Evolutionary conservation across 30 jellyfish, hydroid and myxozoan genomes (phyloP).

Genomic region (Catostylus mosaicus): DNA sequence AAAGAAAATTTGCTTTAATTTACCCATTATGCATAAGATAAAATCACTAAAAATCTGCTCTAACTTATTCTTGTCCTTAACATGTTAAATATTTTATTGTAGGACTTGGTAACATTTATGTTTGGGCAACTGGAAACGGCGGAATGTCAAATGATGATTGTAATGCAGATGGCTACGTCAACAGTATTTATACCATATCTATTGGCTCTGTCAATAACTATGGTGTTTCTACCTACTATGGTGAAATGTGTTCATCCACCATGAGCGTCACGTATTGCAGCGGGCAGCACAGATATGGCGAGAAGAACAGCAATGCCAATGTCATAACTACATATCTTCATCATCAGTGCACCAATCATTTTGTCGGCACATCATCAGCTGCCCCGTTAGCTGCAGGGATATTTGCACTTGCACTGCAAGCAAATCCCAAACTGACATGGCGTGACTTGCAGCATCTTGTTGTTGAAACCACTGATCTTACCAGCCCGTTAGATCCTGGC

Average conservation of each 20-base stretch:
- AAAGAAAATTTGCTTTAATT: too few species aligned
- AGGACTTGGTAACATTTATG: constrained; percentile 91
- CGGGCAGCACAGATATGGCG: constrained; percentile 87
- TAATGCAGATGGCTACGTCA: constrained; percentile 96
- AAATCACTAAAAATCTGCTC: too few species aligned
- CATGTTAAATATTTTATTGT: too few species aligned
- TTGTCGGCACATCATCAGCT: constrained; percentile 99
- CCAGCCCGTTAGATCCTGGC: constrained; percentile 96
- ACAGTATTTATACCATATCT: constrained; percentile 91
- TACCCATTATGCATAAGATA: too few species aligned
- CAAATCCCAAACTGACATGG: constrained; percentile 93
- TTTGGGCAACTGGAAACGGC: constrained; percentile 99
- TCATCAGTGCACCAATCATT: constrained; percentile 96
- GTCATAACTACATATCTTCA: constrained; percentile 94
- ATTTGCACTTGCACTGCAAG: constrained; percentile 94
- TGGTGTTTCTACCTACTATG: constrained; percentile 97
- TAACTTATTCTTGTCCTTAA: too few species aligned
- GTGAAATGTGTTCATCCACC: constrained; percentile 96
- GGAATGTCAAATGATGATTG: constrained; percentile 94
- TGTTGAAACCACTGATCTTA: constrained; percentile 84
- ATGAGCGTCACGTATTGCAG: constrained; percentile 97
- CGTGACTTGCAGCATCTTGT: constrained; percentile 97
- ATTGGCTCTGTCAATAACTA: constrained; percentile 97
- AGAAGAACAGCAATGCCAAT: constrained; percentile 67
- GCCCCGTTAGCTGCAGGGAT: constrained; percentile 99